Percentiles rank a stretch among this genome's conserved stretches.
Conservation (phyloP, 2,888 invertebrate genomes). For the Pheosia tremula region DNA sequence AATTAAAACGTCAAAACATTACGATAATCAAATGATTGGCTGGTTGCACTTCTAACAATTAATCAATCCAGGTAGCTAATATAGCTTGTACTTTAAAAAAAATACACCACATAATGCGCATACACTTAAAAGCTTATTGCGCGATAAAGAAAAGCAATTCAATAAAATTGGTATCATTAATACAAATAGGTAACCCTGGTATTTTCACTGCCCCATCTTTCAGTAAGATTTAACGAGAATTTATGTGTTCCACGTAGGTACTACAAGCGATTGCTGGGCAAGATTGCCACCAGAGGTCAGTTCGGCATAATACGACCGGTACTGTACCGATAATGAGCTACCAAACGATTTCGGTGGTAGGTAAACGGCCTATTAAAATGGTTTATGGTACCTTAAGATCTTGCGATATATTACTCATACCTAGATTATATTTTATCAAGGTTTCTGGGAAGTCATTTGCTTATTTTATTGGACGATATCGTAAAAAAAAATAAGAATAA, state of each 20-base stretch:
- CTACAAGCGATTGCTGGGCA: slow-evolving; percentile 18
- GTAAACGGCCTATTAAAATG: slow-evolving; percentile 10
- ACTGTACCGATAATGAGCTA: slow-evolving; percentile 26
- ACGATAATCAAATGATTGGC: too few species aligned
- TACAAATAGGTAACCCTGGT: neutral
- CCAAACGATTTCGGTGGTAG: slow-evolving; percentile 21
- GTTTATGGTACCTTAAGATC: slow-evolving; percentile 20
- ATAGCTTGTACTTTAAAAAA: too few species aligned
- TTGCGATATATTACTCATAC: neutral
- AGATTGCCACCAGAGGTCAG: slow-evolving; percentile 26
- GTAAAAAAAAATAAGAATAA: too few species aligned
- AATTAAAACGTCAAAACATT: too few species aligned
- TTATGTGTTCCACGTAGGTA: slow-evolving; percentile 22
- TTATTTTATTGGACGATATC: neutral
- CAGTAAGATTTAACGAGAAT: slow-evolving; percentile 24
- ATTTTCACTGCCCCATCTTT: neutral
- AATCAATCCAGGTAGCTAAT: too few species aligned
- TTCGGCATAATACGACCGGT: slow-evolving; percentile 26
- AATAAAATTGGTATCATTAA: too few species aligned
- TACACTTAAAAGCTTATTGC: too few species aligned
- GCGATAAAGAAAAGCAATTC: too few species aligned
- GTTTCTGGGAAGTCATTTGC: slow-evolving; percentile 1
- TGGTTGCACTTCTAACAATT: too few species aligned
- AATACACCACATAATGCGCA: too few species aligned
- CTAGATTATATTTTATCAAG: slow-evolving; percentile 5